Conservation (phyloP, 2,888 invertebrate species). For the Ornithoptera priamus region DNA sequence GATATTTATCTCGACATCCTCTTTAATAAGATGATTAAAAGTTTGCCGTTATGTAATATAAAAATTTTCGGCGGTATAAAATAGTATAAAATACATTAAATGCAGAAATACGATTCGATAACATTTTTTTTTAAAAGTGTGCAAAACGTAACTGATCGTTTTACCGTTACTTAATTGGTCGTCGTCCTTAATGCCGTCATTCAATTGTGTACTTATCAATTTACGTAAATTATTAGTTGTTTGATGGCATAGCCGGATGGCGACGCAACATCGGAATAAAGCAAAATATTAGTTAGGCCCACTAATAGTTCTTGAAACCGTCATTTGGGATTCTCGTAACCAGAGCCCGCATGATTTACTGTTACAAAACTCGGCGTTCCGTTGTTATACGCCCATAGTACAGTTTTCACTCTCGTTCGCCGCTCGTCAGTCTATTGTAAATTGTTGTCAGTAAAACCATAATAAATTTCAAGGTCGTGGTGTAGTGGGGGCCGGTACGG, state of each 20-base stretch:
- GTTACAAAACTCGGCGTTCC: slow-evolving; percentile 57
- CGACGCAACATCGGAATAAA: slow-evolving; percentile 46
- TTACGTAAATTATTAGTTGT: slow-evolving; percentile 50
- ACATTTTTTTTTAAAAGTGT: neutral
- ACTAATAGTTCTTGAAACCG: slow-evolving; percentile 36
- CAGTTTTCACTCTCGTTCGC: slow-evolving; percentile 71
- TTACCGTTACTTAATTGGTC: slow-evolving; percentile 13
- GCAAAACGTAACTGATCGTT: neutral
- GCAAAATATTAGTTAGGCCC: slow-evolving; percentile 41
- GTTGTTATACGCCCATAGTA: slow-evolving; percentile 58
- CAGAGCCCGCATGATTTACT: slow-evolving; percentile 51
- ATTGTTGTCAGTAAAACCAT: slow-evolving; percentile 74
- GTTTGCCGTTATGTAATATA: too few relatives aligned
- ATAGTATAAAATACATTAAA: too few relatives aligned
- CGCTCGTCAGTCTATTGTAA: slow-evolving; percentile 76
- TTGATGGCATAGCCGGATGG: slow-evolving; percentile 38
- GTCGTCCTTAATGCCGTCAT: slow-evolving; percentile 45
- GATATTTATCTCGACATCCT: too few relatives aligned
- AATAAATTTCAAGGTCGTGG: slow-evolving; percentile 75
- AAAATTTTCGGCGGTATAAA: too few relatives aligned
- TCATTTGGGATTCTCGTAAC: slow-evolving; percentile 40
- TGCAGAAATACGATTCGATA: too few relatives aligned
- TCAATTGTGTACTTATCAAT: slow-evolving; percentile 43
- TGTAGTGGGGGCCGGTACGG: slow-evolving; percentile 63
- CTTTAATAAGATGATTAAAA: too few relatives aligned